Conservation (phyloP, 2,888 invertebrate species). For the Cataglyphis livida region DNA sequence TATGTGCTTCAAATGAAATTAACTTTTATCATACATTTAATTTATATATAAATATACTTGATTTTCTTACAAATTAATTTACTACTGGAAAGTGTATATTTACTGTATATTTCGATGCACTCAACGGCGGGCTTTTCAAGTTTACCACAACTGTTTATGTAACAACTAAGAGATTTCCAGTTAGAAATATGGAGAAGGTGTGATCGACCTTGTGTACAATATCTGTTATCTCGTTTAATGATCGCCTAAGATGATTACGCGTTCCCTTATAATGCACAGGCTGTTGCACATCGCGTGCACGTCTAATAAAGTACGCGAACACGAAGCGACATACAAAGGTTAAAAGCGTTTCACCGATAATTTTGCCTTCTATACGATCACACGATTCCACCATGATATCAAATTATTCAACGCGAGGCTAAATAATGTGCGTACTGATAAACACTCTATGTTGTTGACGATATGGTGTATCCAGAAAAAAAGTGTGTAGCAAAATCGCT, state of each 20-base stretch:
- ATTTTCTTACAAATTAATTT: not conserved
- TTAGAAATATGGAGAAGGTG: not conserved
- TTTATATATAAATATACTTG: not conserved
- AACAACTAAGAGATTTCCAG: not conserved
- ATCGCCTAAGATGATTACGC: constrained; percentile 32
- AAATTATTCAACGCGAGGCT: constrained; percentile 43
- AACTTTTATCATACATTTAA: not conserved
- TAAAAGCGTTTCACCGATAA: constrained; percentile 27
- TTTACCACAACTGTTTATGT: not conserved
- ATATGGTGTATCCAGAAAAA: constrained; percentile 4
- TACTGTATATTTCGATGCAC: not conserved
- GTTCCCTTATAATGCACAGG: constrained; percentile 33
- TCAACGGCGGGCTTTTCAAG: not conserved
- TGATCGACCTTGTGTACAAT: constrained; percentile 34
- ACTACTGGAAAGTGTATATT: not conserved
- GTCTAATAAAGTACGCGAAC: constrained; percentile 13
- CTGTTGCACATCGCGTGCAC: constrained; percentile 40
- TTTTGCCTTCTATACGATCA: constrained; percentile 23
- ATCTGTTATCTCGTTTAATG: constrained; percentile 36
- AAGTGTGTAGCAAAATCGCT: constrained; percentile 4
- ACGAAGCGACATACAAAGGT: constrained; percentile 43
- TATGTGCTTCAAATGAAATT: not conserved
- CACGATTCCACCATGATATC: constrained; percentile 27
- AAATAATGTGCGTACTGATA: constrained; percentile 59
- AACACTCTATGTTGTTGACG: constrained; percentile 12